Base-by-base conservation (phyloP, 2,797 vertebrate genomes). In the Macrochelys suwanniensis region DNA sequence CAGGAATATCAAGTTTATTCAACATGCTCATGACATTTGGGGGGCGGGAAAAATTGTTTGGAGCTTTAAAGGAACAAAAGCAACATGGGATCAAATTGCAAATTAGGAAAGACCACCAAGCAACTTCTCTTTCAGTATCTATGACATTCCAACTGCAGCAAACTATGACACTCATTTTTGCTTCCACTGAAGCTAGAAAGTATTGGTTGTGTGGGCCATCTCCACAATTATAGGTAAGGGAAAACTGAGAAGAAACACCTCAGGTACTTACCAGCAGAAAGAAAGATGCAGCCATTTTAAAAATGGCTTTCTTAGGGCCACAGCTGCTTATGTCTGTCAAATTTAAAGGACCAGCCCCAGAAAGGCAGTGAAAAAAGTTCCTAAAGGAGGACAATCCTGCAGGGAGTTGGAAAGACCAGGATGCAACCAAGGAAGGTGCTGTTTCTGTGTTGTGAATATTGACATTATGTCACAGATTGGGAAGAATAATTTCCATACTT, bases 61-160 rank as follows among this genome's bases (percentile, higher is more conserved):
- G 65, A 21, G 16, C 16, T 21, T 37, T 16, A 37, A 65, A 65
- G 61, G 33, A 65, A 65, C 33, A 94, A 92, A 89, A 61, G 89
- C 78, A 92, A 76, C 76, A 92, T 89, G 79, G 79, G 94, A 93
- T 84, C 80, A 89, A 92, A 85, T 77, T 95, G 85, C 45, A 95
- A 96, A 95, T 96, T 93, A 92, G 76, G 15, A 49, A 92, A 92
- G 87, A 94, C 95, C 89, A 93, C 53, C 50, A 79, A 42, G n/a
- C 86, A 71, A 37, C 94, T 96, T 94, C 53, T 77, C 94, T 53
- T 50, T 89, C 88, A 89, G 21, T 47, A 94, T 93, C 23, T 42
- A 71, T 68, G 17, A 37, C 87, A 93, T 71, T 71, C 92, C 93
- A 91, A 90, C 87, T 94, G 88, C 50, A 96, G 91, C 95, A 96